Base-by-base conservation (phyloP, 2,113 vertebrate species). In the Bostrychus sinensis region DNA sequence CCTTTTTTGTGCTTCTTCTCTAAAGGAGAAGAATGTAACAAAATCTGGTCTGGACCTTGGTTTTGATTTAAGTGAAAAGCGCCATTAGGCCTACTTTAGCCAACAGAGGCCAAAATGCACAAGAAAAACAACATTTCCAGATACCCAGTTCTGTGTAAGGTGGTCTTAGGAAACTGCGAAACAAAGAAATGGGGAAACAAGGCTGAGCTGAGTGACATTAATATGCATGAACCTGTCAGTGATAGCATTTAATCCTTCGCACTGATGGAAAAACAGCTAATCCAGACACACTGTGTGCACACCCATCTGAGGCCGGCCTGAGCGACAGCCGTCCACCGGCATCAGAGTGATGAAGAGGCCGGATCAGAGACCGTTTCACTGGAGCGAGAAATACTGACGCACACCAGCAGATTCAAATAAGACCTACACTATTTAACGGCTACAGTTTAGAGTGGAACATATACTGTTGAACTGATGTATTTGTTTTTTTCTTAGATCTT, bases 241-340 rank as follows among this genome's bases (percentile, higher is more conserved):
- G 58, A 79, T 68, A 61, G 13, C 58, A 28, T 57, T 82, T 71
- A 70, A 77, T 84, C 77, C 63, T 55, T 46, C 61, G 45, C 42
- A n/a, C 54, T 75, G 74, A 82, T 77, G 59, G 54, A 72, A 84
- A 82, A 58, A 62, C 68, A 78, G 64, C 57, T 70, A 60, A 78
- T 73, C 59, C 65, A 71, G 69, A 70, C 43, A 46, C 55, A 76
- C 43, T 61, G 2, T 13, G 68, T 74, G 39, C 66, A 56, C 66
- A 65, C 58, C 50, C 37, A 72, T 70, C 61, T 58, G 30, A 62
- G 62, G 26, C 41, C 50, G 67, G 71, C 62, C 41, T 75, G 73
- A 81, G 61, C 65, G 80, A 63, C 77, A 65, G 77, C 62, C 55
- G 72, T 62, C 46, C 16, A 53, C 54, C 64, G 39, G 56, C 38